Percentiles rank a stretch among this genome's conserved stretches.
Evolutionary conservation across 2,113 vertebrate genomes (phyloP).

Genomic region (Brienomyrus brachyistius): DNA sequence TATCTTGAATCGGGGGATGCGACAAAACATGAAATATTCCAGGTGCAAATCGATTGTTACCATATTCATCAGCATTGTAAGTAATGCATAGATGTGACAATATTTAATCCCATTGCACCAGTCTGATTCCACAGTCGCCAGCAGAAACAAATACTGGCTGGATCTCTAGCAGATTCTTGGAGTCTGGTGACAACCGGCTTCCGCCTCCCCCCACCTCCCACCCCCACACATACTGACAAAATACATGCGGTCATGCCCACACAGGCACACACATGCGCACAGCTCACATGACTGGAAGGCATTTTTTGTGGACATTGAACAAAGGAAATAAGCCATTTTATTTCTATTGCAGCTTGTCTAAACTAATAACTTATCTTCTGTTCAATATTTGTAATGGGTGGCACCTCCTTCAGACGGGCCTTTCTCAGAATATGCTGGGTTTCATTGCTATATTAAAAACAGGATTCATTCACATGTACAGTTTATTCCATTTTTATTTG

Average conservation of each 20-base stretch:
- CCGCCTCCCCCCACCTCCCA: neutral
- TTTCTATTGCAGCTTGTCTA: neutral
- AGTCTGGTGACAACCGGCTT: neutral
- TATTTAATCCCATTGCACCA: neutral
- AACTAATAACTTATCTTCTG: neutral
- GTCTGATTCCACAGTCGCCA: neutral
- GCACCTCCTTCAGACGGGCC: neutral
- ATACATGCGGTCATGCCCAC: neutral
- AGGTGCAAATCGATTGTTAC: neutral
- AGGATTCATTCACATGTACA: neutral
- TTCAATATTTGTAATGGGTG: neutral
- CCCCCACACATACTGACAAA: neutral
- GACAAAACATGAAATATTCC: neutral
- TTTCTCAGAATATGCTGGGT: neutral
- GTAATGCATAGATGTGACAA: neutral
- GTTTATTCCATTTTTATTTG: neutral
- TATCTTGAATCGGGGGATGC: neutral
- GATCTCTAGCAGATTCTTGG: neutral
- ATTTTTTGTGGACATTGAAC: neutral
- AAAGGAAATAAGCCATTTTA: conserved; percentile 14
- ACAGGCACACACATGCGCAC: conserved; percentile 1
- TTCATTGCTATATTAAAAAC: neutral
- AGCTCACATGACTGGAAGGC: neutral
- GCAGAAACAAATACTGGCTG: neutral
- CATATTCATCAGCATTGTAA: too few species aligned